Percentiles rank a stretch among this genome's conserved stretches.
Evolutionary conservation across 2,113 vertebrate genomes (phyloP).

Genomic region (Mionectes macconnelli): DNA sequence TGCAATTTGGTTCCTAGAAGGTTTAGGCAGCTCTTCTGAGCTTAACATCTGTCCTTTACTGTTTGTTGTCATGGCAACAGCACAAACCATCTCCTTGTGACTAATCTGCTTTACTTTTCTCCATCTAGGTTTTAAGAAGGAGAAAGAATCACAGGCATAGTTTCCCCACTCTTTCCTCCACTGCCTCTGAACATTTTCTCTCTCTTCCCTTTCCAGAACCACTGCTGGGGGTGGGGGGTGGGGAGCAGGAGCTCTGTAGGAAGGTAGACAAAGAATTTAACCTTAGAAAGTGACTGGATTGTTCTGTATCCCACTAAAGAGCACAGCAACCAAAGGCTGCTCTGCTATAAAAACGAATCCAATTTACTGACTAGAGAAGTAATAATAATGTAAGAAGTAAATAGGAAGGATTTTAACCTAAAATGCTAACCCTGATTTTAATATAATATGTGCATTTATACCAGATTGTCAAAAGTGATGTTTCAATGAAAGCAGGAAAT

Average conservation of each 20-base stretch:
- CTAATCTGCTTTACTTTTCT: constrained; percentile 7
- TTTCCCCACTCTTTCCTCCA: neutral
- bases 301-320: neutral
- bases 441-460: neutral
- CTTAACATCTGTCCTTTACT: neutral
- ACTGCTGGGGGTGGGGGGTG: neutral
- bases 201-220: neutral
- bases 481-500: neutral
- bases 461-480: neutral
- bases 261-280: neutral
- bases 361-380: neutral
- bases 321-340: neutral
- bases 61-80: constrained; percentile 29
- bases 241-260: neutral
- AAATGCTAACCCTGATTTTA: neutral
- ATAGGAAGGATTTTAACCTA: neutral
- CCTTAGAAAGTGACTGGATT: neutral
- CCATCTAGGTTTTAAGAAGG: neutral
- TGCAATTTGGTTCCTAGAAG: neutral
- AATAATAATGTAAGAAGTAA: neutral
- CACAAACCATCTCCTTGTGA: constrained; percentile 1
- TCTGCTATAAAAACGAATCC: neutral
- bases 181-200: neutral
- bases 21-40: neutral
- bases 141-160: neutral